Evolutionary conservation across 2,113 vertebrate genomes (phyloP), one percentile per base, ranked within the genome.

Genomic region (Neogobius melanostomus): DNA sequence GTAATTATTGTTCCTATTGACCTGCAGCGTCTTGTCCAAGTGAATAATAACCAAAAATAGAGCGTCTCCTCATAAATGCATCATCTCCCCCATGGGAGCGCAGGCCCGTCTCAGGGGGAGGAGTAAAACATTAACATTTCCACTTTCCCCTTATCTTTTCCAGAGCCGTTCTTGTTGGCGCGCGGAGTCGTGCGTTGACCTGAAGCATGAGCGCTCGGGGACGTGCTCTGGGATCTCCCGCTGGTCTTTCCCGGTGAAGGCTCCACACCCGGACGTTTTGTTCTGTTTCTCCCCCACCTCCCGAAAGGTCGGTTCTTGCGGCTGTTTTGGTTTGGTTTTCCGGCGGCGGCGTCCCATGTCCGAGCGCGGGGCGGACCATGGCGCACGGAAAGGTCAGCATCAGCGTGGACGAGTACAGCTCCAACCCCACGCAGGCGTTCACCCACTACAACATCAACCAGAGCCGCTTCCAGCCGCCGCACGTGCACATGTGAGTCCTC

Each of bases 361-460:
- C 92, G 94, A 92, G 94, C 92, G 11, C 11, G 1, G 88, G 92
- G 89, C 93, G 92, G 93, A 98, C 95, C 91, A 99, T 99, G 97
- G 97, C 96, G 91, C 96, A 98, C 94, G 96, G 96, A 91, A 98
- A 99, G 94, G 95, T 96, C 92, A 95, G 95, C 92, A 91, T 99
- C 75, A 88, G 95, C 43, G 97, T 99, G 95, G 97, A 99, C 88
- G 97, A 98, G 83, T 99, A 98, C 93, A 98, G 97, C 92, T 97
- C 97, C 77, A 99, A 99, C 91, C 97, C 97, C 21, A 99, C 97
- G 36, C 97, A 99, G 92, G 97, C 97, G 15, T 99, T 98, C 70
- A 99, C 97, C 0, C 97, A 99, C 87, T 99, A 99, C 94, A 99
- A 99, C 92, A 99, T 99, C 80, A 99, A 99, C 83, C 97, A 99